A percentile compares a stretch with the other conserved stretches of the same genome.
These are phyloP conservation scores for Poeciliopsis infans DNA, from an alignment of 2,797 vertebrate species.

Conservation along the genomic window DNA sequence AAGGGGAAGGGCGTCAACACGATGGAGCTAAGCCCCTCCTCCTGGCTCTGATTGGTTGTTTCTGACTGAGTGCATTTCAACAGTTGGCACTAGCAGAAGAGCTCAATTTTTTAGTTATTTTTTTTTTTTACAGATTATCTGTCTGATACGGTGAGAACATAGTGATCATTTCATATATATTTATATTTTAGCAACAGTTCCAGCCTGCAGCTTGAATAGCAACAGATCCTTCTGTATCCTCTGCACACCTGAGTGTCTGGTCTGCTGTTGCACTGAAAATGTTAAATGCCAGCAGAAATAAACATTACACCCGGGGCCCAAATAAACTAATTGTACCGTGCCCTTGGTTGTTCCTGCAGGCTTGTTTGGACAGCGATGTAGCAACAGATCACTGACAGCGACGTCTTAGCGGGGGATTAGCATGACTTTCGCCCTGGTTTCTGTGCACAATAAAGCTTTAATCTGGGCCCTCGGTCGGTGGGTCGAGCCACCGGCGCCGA, in stretches of 20 bases:
- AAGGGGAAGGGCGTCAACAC: too few relatives aligned
- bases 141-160: too few relatives aligned
- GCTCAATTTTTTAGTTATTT: too few relatives aligned
- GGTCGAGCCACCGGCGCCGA: slow-evolving; percentile 10
- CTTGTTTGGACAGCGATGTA: slow-evolving; percentile 52
- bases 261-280: neutral
- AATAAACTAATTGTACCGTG: slow-evolving; percentile 20
- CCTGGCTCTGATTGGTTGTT: too few relatives aligned
- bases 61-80: too few relatives aligned
- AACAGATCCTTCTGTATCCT: slow-evolving; percentile 38
- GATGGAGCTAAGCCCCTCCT: too few relatives aligned
- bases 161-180: too few relatives aligned
- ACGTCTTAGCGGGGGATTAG: slow-evolving; percentile 67
- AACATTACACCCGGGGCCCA: slow-evolving; percentile 16
- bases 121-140: too few relatives aligned
- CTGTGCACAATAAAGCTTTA: slow-evolving; percentile 71
- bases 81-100: too few relatives aligned
- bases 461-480: slow-evolving; percentile 59
- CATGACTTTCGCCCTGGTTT: slow-evolving; percentile 67
- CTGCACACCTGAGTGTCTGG: neutral
- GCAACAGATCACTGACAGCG: slow-evolving; percentile 62
- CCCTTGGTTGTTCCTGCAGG: slow-evolving; percentile 36
- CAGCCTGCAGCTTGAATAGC: slow-evolving; percentile 20
- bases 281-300: slow-evolving; percentile 9
- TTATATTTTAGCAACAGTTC: too few relatives aligned